A percentile compares a stretch with the other conserved stretches of the same genome.
Conservation (phyloP, 2,888 invertebrate genomes). For the Euclidia mi region DNA sequence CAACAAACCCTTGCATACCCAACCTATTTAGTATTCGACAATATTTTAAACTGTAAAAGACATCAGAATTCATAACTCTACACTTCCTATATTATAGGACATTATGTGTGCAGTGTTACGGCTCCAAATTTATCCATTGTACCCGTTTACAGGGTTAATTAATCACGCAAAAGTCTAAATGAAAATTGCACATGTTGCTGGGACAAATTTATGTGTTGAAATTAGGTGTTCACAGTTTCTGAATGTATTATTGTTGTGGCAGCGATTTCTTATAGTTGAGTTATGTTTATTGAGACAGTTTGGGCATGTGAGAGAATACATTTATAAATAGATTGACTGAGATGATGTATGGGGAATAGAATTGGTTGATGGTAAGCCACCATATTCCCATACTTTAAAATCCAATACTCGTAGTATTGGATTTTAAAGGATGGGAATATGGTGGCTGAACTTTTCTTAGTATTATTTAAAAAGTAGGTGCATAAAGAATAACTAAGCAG, state of each 20-base stretch:
- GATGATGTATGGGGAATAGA: too few relatives aligned
- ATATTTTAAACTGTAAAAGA: constrained; percentile 24
- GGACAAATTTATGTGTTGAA: constrained; percentile 29
- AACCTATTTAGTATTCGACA: constrained; percentile 5
- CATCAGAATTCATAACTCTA: constrained; percentile 28
- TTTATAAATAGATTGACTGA: too few relatives aligned
- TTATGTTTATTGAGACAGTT: too few relatives aligned
- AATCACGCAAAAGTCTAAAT: constrained; percentile 52
- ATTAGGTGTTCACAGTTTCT: constrained; percentile 23
- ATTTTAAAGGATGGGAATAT: too few relatives aligned
- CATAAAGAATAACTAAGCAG: too few relatives aligned
- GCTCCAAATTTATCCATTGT: constrained; percentile 48
- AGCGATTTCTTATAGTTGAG: constrained; percentile 7
- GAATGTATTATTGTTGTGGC: constrained; percentile 7
- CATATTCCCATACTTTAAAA: too few relatives aligned
- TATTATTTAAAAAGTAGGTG: too few relatives aligned
- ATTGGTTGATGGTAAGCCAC: too few relatives aligned
- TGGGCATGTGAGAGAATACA: too few relatives aligned
- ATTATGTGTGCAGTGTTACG: constrained; percentile 56
- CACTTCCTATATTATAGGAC: constrained; percentile 35
- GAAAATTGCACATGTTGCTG: constrained; percentile 37
- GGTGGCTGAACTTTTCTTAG: too few relatives aligned
- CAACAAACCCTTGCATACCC: neutral
- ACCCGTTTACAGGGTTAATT: constrained; percentile 51
- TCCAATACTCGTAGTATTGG: too few relatives aligned